phyloP scores from a whole-genome alignment of 2,888 invertebrate genomes.

The Apamea monoglypha region DNA sequence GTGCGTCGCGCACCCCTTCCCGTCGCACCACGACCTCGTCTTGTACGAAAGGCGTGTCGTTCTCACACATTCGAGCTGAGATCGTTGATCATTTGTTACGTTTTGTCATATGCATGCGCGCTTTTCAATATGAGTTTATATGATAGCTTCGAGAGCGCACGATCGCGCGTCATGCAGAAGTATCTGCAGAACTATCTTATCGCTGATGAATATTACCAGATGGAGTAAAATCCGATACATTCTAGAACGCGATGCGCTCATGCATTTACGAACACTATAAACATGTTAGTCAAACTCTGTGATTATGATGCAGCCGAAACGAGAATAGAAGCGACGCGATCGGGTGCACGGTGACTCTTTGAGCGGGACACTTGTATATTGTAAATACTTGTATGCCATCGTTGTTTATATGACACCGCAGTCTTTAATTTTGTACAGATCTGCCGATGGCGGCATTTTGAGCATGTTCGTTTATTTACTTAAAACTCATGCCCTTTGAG shows the following conservation, averaged over 20 bases:
- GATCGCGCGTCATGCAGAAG: constrained; percentile 11
- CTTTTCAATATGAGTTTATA: constrained; percentile 4
- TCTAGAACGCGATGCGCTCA: constrained; percentile 25
- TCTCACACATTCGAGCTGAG: background rate
- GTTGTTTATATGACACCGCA: constrained; percentile 74
- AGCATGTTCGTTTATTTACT: constrained; percentile 76
- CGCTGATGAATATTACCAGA: constrained; percentile 31
- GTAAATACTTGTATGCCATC: constrained; percentile 80
- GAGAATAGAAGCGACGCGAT: constrained; percentile 54
- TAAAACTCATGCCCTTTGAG: constrained; percentile 54
- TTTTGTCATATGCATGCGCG: constrained; percentile 2
- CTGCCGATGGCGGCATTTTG: constrained; percentile 69
- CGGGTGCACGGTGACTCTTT: constrained; percentile 50
- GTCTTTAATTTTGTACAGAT: constrained; percentile 77
- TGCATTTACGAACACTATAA: constrained; percentile 19
- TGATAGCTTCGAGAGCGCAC: constrained; percentile 15
- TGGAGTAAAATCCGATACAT: constrained; percentile 19
- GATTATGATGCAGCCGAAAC: constrained; percentile 43
- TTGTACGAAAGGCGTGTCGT: constrained; percentile 22
- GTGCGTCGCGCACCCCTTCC: constrained; percentile 14
- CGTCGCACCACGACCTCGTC: background rate
- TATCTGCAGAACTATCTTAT: constrained; percentile 35
- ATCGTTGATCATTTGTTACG: constrained; percentile 6
- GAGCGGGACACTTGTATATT: constrained; percentile 72
- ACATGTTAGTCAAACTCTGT: constrained; percentile 26